Conservation (phyloP, 2,113 vertebrate genomes). For the Accipiter virgatus region DNA sequence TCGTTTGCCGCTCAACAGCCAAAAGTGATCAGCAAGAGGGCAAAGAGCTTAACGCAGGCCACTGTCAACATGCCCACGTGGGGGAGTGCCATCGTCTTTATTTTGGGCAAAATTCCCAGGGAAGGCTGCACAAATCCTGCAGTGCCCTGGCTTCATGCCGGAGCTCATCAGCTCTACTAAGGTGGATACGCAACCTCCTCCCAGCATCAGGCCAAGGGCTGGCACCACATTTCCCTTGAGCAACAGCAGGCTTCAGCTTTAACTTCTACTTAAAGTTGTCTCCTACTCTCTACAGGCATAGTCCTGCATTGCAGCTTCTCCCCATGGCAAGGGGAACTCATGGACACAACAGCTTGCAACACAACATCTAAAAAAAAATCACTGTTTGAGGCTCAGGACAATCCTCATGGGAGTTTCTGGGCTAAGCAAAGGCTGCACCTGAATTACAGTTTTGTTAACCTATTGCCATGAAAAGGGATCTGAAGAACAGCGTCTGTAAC, state of each 20-base stretch:
- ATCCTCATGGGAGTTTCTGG: not conserved
- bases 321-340: not conserved
- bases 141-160: not conserved
- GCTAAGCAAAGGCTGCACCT: not conserved
- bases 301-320: not conserved
- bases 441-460: not conserved
- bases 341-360: not conserved
- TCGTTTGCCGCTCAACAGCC: not conserved
- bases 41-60: not conserved
- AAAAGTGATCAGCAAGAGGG: conserved; percentile 9
- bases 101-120: not conserved
- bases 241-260: not conserved
- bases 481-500: not conserved
- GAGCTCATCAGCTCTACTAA: not conserved
- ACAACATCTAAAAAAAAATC: not conserved
- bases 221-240: rapidly evolving
- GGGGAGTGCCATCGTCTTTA: rapidly evolving
- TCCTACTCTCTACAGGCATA: not conserved
- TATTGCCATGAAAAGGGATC: not conserved
- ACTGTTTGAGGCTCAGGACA: not conserved
- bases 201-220: rapidly evolving
- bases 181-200: not conserved
- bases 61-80: not conserved
- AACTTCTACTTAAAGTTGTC: not conserved
- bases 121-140: not conserved